A percentile compares a stretch with the other conserved stretches of the same genome.
Conservation (phyloP, 2,113 vertebrate species). For the Camelus dromedarius region DNA sequence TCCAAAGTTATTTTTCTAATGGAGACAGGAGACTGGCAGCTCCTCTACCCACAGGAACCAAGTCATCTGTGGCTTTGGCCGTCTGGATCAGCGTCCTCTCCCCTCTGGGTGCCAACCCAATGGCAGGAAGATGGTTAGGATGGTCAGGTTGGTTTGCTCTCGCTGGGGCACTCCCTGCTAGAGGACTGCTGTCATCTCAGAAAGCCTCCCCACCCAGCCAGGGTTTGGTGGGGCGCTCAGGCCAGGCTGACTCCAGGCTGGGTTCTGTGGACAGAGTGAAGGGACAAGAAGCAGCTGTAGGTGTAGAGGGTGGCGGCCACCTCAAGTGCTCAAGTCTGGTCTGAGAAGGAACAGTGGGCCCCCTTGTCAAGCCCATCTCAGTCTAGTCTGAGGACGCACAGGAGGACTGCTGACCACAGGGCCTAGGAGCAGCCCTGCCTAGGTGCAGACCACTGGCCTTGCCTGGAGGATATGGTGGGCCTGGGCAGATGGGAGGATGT, state of each 20-base stretch:
- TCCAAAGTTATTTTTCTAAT: background rate
- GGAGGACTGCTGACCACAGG: background rate
- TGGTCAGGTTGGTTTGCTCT: background rate
- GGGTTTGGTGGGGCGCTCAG: background rate
- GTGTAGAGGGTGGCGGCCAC: accelerated
- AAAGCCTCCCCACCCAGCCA: background rate
- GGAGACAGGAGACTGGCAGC: background rate
- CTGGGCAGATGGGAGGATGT: background rate
- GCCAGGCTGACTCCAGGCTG: background rate
- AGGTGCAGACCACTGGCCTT: background rate
- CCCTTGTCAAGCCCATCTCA: background rate
- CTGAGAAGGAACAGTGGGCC: background rate
- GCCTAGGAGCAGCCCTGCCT: background rate
- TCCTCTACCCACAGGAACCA: background rate
- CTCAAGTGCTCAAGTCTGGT: background rate
- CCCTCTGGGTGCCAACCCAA: accelerated
- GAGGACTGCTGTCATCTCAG: background rate
- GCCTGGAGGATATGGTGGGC: background rate
- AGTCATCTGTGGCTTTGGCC: background rate
- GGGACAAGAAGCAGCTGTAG: background rate
- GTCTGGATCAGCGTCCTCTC: background rate
- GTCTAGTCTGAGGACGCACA: background rate
- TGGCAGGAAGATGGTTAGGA: background rate
- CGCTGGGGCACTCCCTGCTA: background rate
- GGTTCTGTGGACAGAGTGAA: background rate